Base-by-base conservation (phyloP, 2,113 vertebrate genomes). In the Scophthalmus maximus region DNA sequence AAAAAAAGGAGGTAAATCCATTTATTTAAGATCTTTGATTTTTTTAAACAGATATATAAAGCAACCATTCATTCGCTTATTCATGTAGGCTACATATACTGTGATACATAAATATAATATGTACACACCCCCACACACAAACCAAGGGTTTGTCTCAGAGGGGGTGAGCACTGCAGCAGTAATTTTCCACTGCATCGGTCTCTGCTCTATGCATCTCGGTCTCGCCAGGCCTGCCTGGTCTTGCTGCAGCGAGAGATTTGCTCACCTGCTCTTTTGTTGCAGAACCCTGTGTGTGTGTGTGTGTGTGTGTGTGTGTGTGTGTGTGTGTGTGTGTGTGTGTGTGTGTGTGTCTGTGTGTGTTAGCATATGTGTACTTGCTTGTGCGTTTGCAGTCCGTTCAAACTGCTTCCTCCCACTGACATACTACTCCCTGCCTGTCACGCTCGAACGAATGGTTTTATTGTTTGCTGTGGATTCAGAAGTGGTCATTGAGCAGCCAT, bases 171-270 rank as follows among this genome's bases (percentile, higher is more conserved):
- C n/a, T n/a, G n/a, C 74, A 38, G 46, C 75, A 76, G 89, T 90
- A 90, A 47, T 90, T 89, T 91, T 92, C 90, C 87, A 90, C 70
- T 80, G 40, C 49, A 81, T 78, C 64, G 64, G 51, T 85, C n/a
- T 42, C 57, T 30, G 27, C 59, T 61, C 44, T 17, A 9, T 65
- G 57, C 62, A 76, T 58, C 66, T 59, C 46, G 47, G 30, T 49
- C 32, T 73, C 74, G 22, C 9, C 69, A 74, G 74, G 63, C 91
- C 76, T 91, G 91, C 68, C 86, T 69, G 70, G 79, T 86, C 88
- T 79, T 88, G 88, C 85, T 83, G 75, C 62, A 44, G 63, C 44
- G 55, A 36, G 70, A 87, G 32, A 76, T 87, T 83, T 81, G 66
- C 63, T 87, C 83, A 85, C 69, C 81, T 83, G 80, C 30, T 59